Evolutionary conservation across 2,113 vertebrate species (phyloP).

Genomic region (Verasper variegatus): DNA sequence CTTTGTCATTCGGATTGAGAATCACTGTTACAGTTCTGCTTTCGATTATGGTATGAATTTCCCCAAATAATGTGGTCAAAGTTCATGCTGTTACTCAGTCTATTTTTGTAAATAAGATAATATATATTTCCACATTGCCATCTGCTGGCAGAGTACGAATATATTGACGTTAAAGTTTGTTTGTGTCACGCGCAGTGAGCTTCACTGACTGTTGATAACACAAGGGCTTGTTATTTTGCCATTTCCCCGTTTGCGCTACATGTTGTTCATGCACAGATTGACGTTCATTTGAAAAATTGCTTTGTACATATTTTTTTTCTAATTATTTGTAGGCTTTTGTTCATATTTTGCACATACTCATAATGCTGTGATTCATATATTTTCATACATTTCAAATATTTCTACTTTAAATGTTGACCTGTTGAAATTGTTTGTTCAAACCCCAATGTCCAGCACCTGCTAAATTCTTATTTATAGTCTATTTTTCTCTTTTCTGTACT

Average conservation of each 20-base stretch:
- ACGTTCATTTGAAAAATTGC: slow-evolving; percentile 17
- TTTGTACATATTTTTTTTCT: slow-evolving; percentile 42
- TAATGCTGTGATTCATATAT: slow-evolving; percentile 62
- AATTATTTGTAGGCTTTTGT: slow-evolving; percentile 21
- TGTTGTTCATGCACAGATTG: slow-evolving; percentile 37
- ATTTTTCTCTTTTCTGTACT: slow-evolving; percentile 23
- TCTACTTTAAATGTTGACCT: slow-evolving; percentile 47
- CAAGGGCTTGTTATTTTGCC: no score
- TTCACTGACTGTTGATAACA: no score
- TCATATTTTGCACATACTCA: slow-evolving; percentile 69
- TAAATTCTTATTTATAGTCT: slow-evolving; percentile 49
- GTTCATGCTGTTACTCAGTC: slow-evolving; percentile 38
- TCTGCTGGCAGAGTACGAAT: slow-evolving; percentile 91
- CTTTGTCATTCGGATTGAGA: slow-evolving; percentile 29
- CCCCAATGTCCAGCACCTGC: slow-evolving; percentile 32
- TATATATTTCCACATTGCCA: slow-evolving; percentile 88
- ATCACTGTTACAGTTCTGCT: slow-evolving; percentile 59
- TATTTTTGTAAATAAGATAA: slow-evolving; percentile 81
- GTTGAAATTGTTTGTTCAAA: slow-evolving; percentile 28
- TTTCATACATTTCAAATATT: slow-evolving; percentile 55
- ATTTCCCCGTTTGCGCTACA: slow-evolving; percentile 44
- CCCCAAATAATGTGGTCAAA: slow-evolving; percentile 23
- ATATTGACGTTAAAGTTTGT: slow-evolving; percentile 86
- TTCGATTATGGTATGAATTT: slow-evolving; percentile 29
- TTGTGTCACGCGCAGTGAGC: slow-evolving; percentile 43